Evolutionary conservation across 1,140 invertebrate genomes (phyloP).

Genomic region (Onthophagus taurus): DNA sequence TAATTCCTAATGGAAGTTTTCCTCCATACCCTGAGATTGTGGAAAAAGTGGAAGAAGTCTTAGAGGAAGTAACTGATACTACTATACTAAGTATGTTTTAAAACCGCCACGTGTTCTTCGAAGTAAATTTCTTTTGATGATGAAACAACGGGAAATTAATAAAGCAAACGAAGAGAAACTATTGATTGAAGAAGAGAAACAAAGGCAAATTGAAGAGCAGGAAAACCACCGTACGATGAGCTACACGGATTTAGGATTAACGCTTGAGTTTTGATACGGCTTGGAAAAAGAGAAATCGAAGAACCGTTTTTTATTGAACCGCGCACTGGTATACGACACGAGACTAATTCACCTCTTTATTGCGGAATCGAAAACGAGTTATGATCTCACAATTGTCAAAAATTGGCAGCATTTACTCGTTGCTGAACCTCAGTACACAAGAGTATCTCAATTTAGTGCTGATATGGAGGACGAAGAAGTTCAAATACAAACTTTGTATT

Average conservation of each 20-base stretch:
- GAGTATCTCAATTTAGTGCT: conserved; percentile 31
- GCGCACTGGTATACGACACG: conserved; percentile 55
- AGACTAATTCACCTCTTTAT: conserved; percentile 52
- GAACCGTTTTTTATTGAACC: conserved; percentile 76
- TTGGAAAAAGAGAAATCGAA: conserved; percentile 45
- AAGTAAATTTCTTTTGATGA: conserved; percentile 51
- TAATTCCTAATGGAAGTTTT: no score
- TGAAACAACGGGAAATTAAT: conserved; percentile 47
- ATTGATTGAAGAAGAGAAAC: conserved; percentile 37
- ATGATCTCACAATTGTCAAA: conserved; percentile 47
- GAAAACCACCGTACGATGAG: conserved; percentile 57
- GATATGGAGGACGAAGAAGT: conserved; percentile 41
- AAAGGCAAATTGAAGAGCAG: conserved; percentile 42
- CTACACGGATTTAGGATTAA: conserved; percentile 68
- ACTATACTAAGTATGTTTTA: conserved; percentile 50
- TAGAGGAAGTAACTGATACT: conserved; percentile 27
- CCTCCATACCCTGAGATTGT: no score
- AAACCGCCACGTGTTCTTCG: conserved; percentile 50
- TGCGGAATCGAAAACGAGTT: conserved; percentile 63
- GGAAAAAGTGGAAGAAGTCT: conserved; percentile 20
- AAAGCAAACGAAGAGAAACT: conserved; percentile 30
- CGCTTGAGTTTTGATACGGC: conserved; percentile 68
- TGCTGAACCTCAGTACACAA: conserved; percentile 48
- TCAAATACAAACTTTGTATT: conserved; percentile 37
- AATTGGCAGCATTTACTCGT: conserved; percentile 63